Base-by-base conservation (phyloP, 1,140 invertebrate species). In the Phymorhynchus buccinoides region DNA sequence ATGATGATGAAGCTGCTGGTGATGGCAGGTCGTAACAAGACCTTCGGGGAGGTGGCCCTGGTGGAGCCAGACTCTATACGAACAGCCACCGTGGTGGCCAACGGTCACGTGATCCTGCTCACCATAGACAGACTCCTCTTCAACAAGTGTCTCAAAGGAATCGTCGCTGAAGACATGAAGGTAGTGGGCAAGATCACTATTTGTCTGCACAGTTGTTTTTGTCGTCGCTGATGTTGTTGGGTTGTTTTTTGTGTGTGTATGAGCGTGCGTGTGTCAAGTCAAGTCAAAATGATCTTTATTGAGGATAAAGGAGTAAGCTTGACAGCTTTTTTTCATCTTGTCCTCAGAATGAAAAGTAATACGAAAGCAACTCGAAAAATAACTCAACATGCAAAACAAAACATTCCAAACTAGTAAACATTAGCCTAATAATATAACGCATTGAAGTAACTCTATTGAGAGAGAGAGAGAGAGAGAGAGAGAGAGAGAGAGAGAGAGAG, bases 31-130 rank as follows among this genome's bases (percentile, higher is more conserved):
- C 84, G 90, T n/a, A 92, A 92, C n/a, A 86, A 90, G 42, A 90
- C 91, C 9, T 92, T 93, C 41, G 93, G 93, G 7, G 93, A 93
- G 82, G 91, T 93, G 35, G 93, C 93, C 1, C 89, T 93, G 35
- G 56, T 87, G 52, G 77, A 83, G 32, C 71, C 73, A 12, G 92
- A 92, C 86, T 90, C 89, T 44, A 88, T 92, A 52, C 87, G 93
- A 22, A 93, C 90, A 22, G 93, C 93, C 14, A 88, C 88, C 62
- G 91, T 93, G 27, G 86, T 93, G 73, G 86, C 90, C 12, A 90
- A 92, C 86, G 89, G 89, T 39, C 85, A 82, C 6, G 90, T 88
- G 4, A 91, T 93, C 80, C 85, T 93, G 30, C 85, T 93, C 39
- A 89, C 91, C 37, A 89, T 93, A 16, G 91, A 92, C 85, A 85